Conservation (phyloP, 1,140 invertebrate species). For the Triops cancriformis region DNA sequence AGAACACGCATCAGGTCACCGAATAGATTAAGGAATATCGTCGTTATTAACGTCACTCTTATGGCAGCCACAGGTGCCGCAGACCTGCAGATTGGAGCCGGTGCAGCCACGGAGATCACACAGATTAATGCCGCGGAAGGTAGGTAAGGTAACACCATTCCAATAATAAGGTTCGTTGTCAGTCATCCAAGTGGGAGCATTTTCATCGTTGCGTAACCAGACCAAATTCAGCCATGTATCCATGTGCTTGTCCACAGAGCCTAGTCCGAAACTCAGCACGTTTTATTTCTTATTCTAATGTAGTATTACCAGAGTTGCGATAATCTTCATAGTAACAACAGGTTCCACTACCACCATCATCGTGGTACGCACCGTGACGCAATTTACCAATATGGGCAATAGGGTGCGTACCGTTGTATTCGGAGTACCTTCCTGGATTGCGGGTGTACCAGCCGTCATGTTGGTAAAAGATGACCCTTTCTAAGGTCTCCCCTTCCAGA, state of each 20-base stretch:
- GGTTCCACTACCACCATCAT: conserved; percentile 33
- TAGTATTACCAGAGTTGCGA: conserved; percentile 31
- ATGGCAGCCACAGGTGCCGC: conserved; percentile 26
- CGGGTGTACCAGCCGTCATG: conserved; percentile 34
- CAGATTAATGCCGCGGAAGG: conserved; percentile 29
- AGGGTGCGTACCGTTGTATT: conserved; percentile 29
- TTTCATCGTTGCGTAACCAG: conserved; percentile 27
- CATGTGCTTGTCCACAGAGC: conserved; percentile 26
- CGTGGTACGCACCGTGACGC: conserved; percentile 32
- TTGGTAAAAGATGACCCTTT: conserved; percentile 33
- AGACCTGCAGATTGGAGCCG: conserved; percentile 28
- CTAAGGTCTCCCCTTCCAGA: conserved; percentile 26
- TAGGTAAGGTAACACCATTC: conserved; percentile 30
- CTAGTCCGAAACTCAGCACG: neutral
- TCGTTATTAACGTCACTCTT: conserved; percentile 26
- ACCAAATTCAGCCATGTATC: conserved; percentile 31
- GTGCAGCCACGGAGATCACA: conserved; percentile 31
- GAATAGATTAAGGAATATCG: conserved; percentile 18
- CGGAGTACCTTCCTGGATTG: conserved; percentile 32
- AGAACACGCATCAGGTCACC: neutral
- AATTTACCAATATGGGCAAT: conserved; percentile 32
- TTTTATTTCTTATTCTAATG: neutral
- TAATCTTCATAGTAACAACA: conserved; percentile 34
- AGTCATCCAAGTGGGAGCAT: conserved; percentile 29
- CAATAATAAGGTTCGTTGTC: conserved; percentile 29